Percentiles rank a stretch among this genome's conserved stretches.
Evolutionary conservation across 2,797 vertebrate genomes (phyloP).

Genomic region (Falco columbarius): DNA sequence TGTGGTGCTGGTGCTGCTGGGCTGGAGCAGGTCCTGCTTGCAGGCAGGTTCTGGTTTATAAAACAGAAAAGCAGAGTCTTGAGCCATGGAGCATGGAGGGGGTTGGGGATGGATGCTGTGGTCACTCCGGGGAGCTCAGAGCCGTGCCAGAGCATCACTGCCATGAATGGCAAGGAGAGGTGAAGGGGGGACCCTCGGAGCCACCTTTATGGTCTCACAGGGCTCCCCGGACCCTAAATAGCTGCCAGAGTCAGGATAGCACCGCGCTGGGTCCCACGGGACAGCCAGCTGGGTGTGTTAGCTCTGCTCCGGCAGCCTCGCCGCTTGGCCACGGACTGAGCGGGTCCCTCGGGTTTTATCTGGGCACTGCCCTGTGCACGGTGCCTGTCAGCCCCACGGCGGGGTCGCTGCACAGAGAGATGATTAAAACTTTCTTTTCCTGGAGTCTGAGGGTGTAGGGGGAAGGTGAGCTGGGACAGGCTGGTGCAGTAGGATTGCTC

Average conservation of each 20-base stretch:
- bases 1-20: not conserved
- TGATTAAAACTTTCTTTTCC: not conserved
- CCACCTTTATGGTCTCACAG: not conserved
- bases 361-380: fast-evolving
- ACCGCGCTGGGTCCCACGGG: not conserved
- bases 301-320: not conserved
- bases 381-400: not conserved
- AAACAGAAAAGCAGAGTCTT: not conserved
- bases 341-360: not conserved
- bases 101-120: not conserved
- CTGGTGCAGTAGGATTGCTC: not conserved
- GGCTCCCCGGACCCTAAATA: not conserved
- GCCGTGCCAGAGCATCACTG: not conserved
- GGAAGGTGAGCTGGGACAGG: not conserved
- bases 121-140: fast-evolving
- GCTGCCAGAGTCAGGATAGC: not conserved
- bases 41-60: not conserved
- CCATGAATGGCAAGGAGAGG: not conserved
- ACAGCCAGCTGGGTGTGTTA: fast-evolving
- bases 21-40: not conserved
- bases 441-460: too few relatives aligned
- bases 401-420: not conserved
- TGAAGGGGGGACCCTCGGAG: not conserved
- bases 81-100: fast-evolving
- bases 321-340: not conserved